Evolutionary conservation across 2,797 vertebrate species (phyloP), one percentile per base, ranked within the genome.

Genomic region (Sorex maritimensis): DNA sequence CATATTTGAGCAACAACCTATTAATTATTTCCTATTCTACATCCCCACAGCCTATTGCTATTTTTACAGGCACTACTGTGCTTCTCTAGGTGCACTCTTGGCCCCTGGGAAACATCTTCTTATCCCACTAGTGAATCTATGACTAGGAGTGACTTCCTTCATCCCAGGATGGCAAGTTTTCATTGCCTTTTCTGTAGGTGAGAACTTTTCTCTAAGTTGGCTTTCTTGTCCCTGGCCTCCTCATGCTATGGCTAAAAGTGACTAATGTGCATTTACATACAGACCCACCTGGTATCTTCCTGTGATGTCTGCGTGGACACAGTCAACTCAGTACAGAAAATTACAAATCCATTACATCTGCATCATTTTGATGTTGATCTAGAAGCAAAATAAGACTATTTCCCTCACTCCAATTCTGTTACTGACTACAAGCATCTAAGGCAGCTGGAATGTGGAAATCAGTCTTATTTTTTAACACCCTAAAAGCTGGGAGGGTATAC

Each of bases 371-470:
- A 61, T 9, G 5, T 6, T 68, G 46, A 83, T 24, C 21, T 85
- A 81, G 28, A 83, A 85, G 41, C 15, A 82, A 58, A 91, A 90
- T 38, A 28, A 23, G 78, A 38, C 52, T 67, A 2, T 49, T 81
- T 95, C 86, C 79, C 91, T 86, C 74, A 26, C 67, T 77, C 65
- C 10, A 21, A 21, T 86, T 79, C 55, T 44, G 4, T 77, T 78
- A 52, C 26, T 81, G 67, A 65, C 72, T 79, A 1, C 15, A 69
- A 81, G 49, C 5, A 69, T 23, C 55, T 30, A 17, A n/a, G 28
- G 38, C 26, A 87, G 2, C 81, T 82, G 82, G 34, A 79, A 78
- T 69, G 72, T 95, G 73, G 74, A 86, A 92, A 90, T 46, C 44
- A 78, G 17, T 79, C 65, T 46, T 21, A 49, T 55, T 61, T 61